phyloP scores from a whole-genome alignment of 64 coral and sea anemone species.

The Dendronephthya gigantea region DNA sequence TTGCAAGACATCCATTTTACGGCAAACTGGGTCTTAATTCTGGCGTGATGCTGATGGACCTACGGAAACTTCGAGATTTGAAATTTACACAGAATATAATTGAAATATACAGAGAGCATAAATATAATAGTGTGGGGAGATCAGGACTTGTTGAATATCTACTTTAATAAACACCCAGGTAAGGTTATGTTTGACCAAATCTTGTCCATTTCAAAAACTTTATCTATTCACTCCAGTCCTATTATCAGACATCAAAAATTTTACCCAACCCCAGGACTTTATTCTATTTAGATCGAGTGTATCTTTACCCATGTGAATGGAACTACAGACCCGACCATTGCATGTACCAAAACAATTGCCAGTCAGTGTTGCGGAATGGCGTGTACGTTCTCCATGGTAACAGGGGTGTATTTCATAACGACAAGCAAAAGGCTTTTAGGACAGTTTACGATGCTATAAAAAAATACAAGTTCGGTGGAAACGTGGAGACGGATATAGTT shows the following conservation, averaged over 20 bases:
- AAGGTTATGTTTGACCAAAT: not conserved
- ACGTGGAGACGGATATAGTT: not conserved
- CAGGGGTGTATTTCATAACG: slow-evolving; percentile 57
- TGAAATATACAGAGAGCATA: not conserved
- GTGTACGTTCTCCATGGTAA: slow-evolving; percentile 93
- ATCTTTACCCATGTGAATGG: slow-evolving; percentile 76
- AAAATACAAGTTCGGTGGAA: slow-evolving; percentile 45
- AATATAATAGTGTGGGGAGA: not conserved
- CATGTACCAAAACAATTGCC: slow-evolving; percentile 84
- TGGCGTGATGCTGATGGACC: not conserved
- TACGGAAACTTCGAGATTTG: not conserved
- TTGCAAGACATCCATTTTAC: not conserved
- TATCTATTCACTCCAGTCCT: too few species aligned
- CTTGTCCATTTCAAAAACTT: not conserved
- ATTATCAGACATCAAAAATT: too few species aligned
- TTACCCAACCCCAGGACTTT: not conserved
- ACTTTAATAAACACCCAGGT: slow-evolving; percentile 1
- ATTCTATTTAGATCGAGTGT: slow-evolving; percentile 47
- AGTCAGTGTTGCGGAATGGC: slow-evolving; percentile 56
- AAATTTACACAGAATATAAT: not conserved
- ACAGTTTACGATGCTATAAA: slow-evolving; percentile 46
- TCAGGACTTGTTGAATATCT: not conserved
- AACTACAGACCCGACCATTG: slow-evolving; percentile 92
- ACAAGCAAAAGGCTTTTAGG: slow-evolving; percentile 70
- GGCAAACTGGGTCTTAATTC: not conserved